Evolutionary conservation across 35 echinoderm and acorn worm species (phyloP), one percentile per base, ranked within the genome.

Genomic region (Hemicentrotus pulcherrimus): DNA sequence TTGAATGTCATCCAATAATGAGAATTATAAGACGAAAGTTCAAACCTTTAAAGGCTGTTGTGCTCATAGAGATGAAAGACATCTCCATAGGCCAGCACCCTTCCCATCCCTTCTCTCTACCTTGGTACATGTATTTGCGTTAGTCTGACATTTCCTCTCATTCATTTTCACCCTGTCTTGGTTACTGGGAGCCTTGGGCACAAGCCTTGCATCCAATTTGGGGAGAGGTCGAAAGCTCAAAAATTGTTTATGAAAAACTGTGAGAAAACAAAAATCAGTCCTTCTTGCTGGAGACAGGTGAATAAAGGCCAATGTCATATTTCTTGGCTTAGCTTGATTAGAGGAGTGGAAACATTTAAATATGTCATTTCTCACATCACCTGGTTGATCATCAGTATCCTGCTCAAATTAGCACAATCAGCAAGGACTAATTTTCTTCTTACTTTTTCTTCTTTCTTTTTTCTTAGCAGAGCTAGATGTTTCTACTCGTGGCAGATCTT

Each of bases 171-270:
- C 65, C 65, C 3, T 28, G 65, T 78, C 65, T 78, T 78, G 65
- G 19, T 78, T 22, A 28, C 28, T n/a, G 19, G 28, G 6, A 78
- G 65, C 65, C 65, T 78, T 78, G 65, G 65, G 65, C 22, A 18
- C 65, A 78, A 78, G 65, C 65, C 65, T 78, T 78, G 65, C 65
- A 78, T 78, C 65, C 19, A 78, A 78, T 78, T 78, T 78, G 65
- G 22, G 65, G 65, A 78, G 65, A 78, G 65, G 65, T 78, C 65
- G 65, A 78, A 78, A 78, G 65, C 65, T 78, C 65, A 78, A 22
- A 78, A 78, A 78, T 78, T 78, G 65, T 78, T 78, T 78, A 78
- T 78, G 65, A 78, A 78, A 78, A 78, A 78, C 24, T 22, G 6
- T 7, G 65, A 78, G 52, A 59, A 59, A 59, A 58, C 35, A 41